These are phyloP conservation scores for Scotopteryx bipunctaria DNA, from an alignment of 2,888 invertebrate species.

Conservation along the genomic window DNA sequence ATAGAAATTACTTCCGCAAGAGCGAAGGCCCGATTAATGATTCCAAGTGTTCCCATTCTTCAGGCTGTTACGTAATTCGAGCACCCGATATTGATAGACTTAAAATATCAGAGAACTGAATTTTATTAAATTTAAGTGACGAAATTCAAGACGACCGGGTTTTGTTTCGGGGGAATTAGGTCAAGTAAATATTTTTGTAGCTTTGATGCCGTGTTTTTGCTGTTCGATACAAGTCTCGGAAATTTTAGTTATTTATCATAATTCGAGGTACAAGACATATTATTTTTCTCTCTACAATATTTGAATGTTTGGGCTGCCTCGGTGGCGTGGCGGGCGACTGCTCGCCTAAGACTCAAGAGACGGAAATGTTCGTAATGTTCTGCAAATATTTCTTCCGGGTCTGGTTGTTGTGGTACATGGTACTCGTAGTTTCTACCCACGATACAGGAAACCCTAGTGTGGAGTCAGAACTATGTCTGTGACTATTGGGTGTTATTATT, in stretches of 20 bases:
- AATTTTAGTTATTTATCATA: background rate
- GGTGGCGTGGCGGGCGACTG: too few species aligned
- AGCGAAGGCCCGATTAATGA: constrained; percentile 49
- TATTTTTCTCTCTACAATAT: too few species aligned
- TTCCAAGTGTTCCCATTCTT: constrained; percentile 43
- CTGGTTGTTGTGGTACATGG: too few species aligned
- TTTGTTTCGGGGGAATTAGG: constrained; percentile 19
- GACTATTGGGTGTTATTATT: too few species aligned
- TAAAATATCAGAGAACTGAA: constrained; percentile 34
- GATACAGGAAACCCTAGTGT: too few species aligned
- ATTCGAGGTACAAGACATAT: background rate
- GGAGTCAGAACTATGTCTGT: too few species aligned
- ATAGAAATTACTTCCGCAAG: constrained; percentile 48
- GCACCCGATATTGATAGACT: constrained; percentile 39
- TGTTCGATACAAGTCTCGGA: background rate
- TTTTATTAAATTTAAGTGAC: constrained; percentile 31
- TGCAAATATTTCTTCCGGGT: too few species aligned
- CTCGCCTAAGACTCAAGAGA: too few species aligned
- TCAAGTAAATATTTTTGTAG: constrained; percentile 16
- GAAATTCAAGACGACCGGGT: constrained; percentile 23
- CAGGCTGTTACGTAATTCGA: constrained; percentile 37
- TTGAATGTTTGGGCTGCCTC: too few species aligned
- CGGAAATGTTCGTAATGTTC: too few species aligned
- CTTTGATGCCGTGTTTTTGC: constrained; percentile 5
- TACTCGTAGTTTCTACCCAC: too few species aligned